Evolutionary conservation across 1,140 invertebrate genomes (phyloP).

Genomic region (Antheraea mylitta): DNA sequence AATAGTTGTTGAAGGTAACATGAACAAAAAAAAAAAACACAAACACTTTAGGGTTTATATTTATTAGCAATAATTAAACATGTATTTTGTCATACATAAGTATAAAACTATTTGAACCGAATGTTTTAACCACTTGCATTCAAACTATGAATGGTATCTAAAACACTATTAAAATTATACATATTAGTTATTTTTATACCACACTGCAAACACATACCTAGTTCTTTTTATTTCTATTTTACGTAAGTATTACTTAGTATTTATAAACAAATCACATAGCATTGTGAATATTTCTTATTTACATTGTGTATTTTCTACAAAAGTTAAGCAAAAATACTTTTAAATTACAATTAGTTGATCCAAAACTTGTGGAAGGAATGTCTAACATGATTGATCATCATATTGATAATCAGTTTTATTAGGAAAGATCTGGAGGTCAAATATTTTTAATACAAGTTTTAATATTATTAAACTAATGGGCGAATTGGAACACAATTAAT

Average conservation of each 20-base stretch:
- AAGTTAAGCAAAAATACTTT: neutral
- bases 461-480: neutral
- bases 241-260: neutral
- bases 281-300: neutral
- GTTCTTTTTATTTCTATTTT: neutral
- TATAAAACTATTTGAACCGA: no score
- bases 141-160: neutral
- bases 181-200: neutral
- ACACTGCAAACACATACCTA: neutral
- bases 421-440: neutral
- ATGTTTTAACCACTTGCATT: neutral
- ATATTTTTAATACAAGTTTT: neutral
- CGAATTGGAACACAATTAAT: no score
- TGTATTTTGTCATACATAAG: slow-evolving; percentile 1
- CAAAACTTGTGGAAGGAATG: neutral
- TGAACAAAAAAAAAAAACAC: neutral
- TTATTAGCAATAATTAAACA: slow-evolving; percentile 4
- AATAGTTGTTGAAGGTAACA: no score
- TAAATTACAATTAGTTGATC: neutral
- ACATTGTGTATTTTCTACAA: neutral
- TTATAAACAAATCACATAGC: neutral
- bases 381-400: neutral
- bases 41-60: neutral
- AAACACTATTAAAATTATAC: neutral
- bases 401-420: neutral